These are phyloP conservation scores for Drosophila emarginata DNA, from an alignment of 2,888 invertebrate species.

Conservation along the genomic window DNA sequence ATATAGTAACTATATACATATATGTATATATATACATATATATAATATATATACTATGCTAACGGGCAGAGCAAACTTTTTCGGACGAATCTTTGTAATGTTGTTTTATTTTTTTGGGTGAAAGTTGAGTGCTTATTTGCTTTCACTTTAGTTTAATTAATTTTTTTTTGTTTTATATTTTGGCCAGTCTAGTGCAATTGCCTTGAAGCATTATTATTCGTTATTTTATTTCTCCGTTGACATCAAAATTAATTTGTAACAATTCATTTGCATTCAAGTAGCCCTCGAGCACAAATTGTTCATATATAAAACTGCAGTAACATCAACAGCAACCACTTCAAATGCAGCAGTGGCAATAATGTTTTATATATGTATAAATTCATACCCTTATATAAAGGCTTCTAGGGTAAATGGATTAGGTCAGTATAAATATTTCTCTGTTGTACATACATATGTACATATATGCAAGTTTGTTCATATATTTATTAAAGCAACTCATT, in stretches of 20 bases:
- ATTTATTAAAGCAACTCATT: too few relatives aligned
- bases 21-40: too few relatives aligned
- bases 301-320: constrained; percentile 44
- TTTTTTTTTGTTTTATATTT: constrained; percentile 18
- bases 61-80: constrained; percentile 27
- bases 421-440: too few relatives aligned
- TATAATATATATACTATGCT: not conserved
- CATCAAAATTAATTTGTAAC: constrained; percentile 65
- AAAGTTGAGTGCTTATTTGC: constrained; percentile 15
- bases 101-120: not conserved
- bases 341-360: constrained; percentile 23
- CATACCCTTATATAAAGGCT: constrained; percentile 32
- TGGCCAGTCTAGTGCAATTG: constrained; percentile 8
- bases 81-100: constrained; percentile 7
- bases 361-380: constrained; percentile 46
- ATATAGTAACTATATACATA: not conserved
- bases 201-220: constrained; percentile 21
- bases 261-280: constrained; percentile 72
- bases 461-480: too few relatives aligned
- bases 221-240: constrained; percentile 30
- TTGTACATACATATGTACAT: too few relatives aligned
- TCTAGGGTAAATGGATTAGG: too few relatives aligned
- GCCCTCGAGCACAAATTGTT: constrained; percentile 28
- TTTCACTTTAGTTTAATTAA: constrained; percentile 58
- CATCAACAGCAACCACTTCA: not conserved